Conservation (phyloP, 2,797 vertebrate species). For the Arrhamphus sclerolepis region DNA sequence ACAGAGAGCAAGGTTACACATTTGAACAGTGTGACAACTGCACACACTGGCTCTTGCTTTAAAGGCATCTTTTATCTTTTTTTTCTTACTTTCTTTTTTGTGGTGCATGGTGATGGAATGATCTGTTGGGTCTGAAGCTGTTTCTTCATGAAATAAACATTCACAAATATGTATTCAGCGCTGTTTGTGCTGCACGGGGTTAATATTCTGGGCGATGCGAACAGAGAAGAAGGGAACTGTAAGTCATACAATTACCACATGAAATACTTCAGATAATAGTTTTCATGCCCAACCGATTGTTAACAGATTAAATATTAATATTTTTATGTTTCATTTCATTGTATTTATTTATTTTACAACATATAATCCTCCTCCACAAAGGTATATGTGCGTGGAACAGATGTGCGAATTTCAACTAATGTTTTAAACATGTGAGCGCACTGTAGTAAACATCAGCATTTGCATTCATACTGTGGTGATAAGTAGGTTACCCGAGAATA, state of each 20-base stretch:
- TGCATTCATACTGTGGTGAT: conserved; percentile 67
- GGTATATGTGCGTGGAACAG: conserved; percentile 33
- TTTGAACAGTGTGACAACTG: conserved; percentile 46
- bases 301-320: conserved; percentile 19
- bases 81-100: background rate
- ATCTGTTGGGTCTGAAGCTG: conserved; percentile 24
- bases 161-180: conserved; percentile 10
- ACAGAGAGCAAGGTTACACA: conserved; percentile 51
- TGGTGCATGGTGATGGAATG: conserved; percentile 31
- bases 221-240: conserved; percentile 17
- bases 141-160: conserved; percentile 31
- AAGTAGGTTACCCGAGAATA: conserved; percentile 77
- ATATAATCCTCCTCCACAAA: conserved; percentile 18
- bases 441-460: conserved; percentile 71
- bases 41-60: conserved; percentile 26
- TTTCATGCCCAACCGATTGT: conserved; percentile 6
- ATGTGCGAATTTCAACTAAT: conserved; percentile 56
- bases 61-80: conserved; percentile 43
- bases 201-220: conserved; percentile 14
- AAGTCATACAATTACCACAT: conserved; percentile 33
- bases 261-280: conserved; percentile 12
- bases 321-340: conserved; percentile 7
- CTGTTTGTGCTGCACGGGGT: conserved; percentile 24
- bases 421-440: conserved; percentile 68
- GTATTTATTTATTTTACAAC: background rate